A percentile compares a stretch with the other conserved stretches of the same genome.
Conservation (phyloP, 2,113 vertebrate genomes). For the Tenrec ecaudatus region DNA sequence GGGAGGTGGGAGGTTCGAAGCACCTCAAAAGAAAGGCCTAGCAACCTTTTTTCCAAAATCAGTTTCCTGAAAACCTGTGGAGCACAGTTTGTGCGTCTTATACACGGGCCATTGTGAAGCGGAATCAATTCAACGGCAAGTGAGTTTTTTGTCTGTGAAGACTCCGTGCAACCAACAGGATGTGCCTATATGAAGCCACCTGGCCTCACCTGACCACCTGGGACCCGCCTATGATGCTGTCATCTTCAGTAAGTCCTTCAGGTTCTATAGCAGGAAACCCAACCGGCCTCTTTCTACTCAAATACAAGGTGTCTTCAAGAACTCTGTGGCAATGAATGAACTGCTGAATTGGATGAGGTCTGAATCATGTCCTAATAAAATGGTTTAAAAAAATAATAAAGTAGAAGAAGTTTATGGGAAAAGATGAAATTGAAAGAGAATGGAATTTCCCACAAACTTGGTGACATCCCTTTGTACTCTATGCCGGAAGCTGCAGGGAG, state of each 20-base stretch:
- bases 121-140: neutral
- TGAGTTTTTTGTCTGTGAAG: neutral
- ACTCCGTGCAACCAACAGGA: rapidly evolving
- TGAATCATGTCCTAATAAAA: too few species aligned
- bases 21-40: neutral
- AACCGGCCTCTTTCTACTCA: neutral
- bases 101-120: neutral
- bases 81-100: neutral
- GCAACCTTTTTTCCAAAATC: neutral
- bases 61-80: neutral
- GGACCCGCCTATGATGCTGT: neutral
- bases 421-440: too few species aligned
- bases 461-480: too few species aligned
- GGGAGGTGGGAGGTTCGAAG: neutral
- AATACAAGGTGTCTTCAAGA: too few species aligned
- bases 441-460: too few species aligned
- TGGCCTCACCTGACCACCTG: too few species aligned
- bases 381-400: too few species aligned
- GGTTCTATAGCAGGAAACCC: neutral
- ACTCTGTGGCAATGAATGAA: too few species aligned
- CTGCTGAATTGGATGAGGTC: too few species aligned
- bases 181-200: neutral
- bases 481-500: neutral
- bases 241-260: neutral
- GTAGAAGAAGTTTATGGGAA: too few species aligned